Percentiles rank a stretch among this genome's conserved stretches.
phyloP scores from a whole-genome alignment of 2,113 vertebrate genomes.

The Rhinichthys klamathensis region DNA sequence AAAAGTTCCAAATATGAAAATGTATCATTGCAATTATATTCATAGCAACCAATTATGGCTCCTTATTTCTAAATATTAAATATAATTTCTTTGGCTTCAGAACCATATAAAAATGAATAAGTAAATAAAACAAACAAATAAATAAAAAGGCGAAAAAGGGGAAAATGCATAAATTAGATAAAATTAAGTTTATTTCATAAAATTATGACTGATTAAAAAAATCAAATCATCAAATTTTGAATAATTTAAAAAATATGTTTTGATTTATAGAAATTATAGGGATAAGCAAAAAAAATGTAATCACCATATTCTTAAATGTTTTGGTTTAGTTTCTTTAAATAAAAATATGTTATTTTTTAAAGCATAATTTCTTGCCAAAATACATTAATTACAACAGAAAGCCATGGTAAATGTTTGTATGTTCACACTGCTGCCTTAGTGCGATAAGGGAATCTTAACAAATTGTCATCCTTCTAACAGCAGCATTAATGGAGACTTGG shows the following conservation, averaged over 20 bases:
- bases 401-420: not conserved
- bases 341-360: no score
- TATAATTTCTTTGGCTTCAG: not conserved
- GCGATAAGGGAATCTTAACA: not conserved
- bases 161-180: not conserved
- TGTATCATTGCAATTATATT: not conserved
- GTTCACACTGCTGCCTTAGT: not conserved
- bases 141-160: no score
- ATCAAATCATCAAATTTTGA: no score
- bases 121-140: not conserved
- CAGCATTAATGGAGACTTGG: slow-evolving; percentile 22
- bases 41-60: not conserved
- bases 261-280: no score
- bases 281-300: not conserved
- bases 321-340: no score
- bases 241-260: no score
- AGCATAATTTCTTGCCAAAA: no score
- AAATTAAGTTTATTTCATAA: not conserved
- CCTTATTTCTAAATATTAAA: no score
- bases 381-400: not conserved
- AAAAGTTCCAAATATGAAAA: not conserved
- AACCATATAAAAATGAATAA: not conserved
- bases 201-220: not conserved
- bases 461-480: not conserved
- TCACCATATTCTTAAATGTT: no score